Base-by-base conservation (phyloP, 2,797 vertebrate genomes). In the Catostomus latipinnis region DNA sequence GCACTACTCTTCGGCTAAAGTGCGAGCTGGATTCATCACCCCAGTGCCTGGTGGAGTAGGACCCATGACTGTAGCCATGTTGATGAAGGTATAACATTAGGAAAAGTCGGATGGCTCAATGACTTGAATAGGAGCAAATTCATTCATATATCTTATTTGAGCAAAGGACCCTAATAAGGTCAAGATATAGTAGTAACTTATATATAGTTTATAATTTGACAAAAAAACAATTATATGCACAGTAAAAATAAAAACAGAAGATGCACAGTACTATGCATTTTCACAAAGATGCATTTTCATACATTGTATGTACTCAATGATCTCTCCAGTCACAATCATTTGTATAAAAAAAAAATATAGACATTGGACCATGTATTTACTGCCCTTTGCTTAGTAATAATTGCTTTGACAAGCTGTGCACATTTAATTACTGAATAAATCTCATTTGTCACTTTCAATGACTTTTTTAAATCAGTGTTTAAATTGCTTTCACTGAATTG, bases 11-110 rank as follows among this genome's bases (percentile, higher is more conserved):
- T 92, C 96, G 16, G 96, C 96, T 84, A 94, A 92, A 88, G 93
- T 96, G 87, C 94, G 88, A 70, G 96, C 97, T 0, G 91, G 92
- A 16, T 97, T 92, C 85, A 96, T 99, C 88, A 99, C 97, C 0
- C 97, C 97, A 0, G 97, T 99, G 8, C 97, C 97, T 1, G 97
- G 97, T 0, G 97, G 97, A 0, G 97, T 99, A 10, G 97, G 97
- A 46, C 97, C 97, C 0, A 98, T 99, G 97, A 99, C 97, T 0
- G 97, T 98, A 69, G 97, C 96, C 14, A 98, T 98, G 97, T 88
- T 98, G 6, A 98, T 99, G 96, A 93, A 98, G 95, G 96, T 96
- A 54, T 13, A 6, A 10, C 16, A 62, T 62, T 5, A 45, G 57
- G 2, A 61, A 73, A 75, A 65, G 34, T 34, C 4, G 34, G 34